Evolutionary conservation across 1,140 invertebrate species (phyloP).

Genomic region (Cataglyphis hispanica): DNA sequence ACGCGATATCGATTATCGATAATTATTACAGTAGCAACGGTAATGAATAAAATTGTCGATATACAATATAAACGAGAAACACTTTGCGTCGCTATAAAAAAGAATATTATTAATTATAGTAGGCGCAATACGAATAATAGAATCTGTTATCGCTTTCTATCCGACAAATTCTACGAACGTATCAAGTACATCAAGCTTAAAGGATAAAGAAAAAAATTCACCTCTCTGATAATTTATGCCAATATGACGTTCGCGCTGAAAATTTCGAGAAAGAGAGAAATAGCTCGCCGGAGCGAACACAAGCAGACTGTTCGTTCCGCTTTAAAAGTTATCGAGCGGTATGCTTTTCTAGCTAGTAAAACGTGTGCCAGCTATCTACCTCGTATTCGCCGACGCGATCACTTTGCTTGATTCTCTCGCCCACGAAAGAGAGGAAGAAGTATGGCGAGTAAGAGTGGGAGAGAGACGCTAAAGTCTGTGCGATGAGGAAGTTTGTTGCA

Average conservation of each 20-base stretch:
- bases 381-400: conserved; percentile 58
- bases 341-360: conserved; percentile 61
- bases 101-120: not conserved
- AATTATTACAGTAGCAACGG: not conserved
- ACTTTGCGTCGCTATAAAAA: not conserved
- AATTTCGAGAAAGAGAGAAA: conserved; percentile 34
- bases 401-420: conserved; percentile 42
- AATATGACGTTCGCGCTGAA: not conserved
- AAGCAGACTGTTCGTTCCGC: conserved; percentile 43
- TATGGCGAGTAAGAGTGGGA: not conserved
- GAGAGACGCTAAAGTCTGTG: conserved; percentile 39
- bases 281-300: not conserved
- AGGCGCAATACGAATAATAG: not conserved
- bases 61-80: not conserved
- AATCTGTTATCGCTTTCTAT: not conserved
- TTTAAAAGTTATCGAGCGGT: conserved; percentile 65
- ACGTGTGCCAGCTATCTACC: conserved; percentile 59
- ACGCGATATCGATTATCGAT: not conserved
- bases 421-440: conserved; percentile 28
- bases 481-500: conserved; percentile 71
- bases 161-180: no score
- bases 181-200: not conserved
- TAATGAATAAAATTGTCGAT: not conserved
- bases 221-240: not conserved
- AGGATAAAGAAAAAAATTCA: not conserved